Percentiles rank a stretch among this genome's conserved stretches.
Evolutionary conservation across 1,140 invertebrate species (phyloP).

Genomic region (Procambarus clarkii): DNA sequence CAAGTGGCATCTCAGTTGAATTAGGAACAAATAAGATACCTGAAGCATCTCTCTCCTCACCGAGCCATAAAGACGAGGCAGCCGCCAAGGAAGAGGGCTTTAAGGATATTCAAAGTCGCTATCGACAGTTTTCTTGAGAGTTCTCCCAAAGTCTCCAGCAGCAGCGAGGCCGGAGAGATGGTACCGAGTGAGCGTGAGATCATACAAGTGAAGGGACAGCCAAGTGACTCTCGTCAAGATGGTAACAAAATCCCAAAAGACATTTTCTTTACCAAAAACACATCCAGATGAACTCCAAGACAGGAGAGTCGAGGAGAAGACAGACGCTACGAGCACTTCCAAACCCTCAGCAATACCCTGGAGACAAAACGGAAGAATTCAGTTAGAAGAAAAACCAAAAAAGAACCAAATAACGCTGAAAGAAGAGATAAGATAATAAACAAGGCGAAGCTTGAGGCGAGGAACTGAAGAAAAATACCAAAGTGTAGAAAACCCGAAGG

Average conservation of each 20-base stretch:
- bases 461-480: neutral
- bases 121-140: neutral
- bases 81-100: slow-evolving; percentile 23
- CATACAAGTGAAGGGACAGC: neutral
- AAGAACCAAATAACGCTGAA: neutral
- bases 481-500: neutral
- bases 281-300: neutral
- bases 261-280: neutral
- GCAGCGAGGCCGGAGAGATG: no score
- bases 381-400: neutral
- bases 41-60: neutral
- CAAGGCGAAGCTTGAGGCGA: no score
- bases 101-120: neutral
- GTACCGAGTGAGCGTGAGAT: no score
- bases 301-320: neutral
- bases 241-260: neutral
- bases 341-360: neutral
- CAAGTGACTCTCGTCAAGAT: neutral
- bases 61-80: slow-evolving; percentile 32
- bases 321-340: neutral
- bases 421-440: no score
- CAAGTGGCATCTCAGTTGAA: slow-evolving; percentile 18
- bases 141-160: neutral
- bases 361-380: neutral
- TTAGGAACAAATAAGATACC: slow-evolving; percentile 28